Evolutionary conservation across 2,888 invertebrate genomes (phyloP).

Genomic region (Diloba caeruleocephala): DNA sequence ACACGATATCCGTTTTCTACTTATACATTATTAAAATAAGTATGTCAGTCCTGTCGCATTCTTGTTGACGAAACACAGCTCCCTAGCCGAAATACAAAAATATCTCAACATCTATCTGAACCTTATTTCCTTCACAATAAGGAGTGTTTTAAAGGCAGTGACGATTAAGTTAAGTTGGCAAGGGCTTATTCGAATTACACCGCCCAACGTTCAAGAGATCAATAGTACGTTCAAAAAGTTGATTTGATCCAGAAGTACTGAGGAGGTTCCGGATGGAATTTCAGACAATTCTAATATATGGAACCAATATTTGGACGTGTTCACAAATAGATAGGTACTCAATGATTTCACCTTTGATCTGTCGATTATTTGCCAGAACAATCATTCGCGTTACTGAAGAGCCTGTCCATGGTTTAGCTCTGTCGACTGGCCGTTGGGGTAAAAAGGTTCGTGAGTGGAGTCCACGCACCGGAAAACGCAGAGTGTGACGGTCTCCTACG

Average conservation of each 20-base stretch:
- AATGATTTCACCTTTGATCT: not conserved
- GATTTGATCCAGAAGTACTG: conserved; percentile 71
- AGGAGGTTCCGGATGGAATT: conserved; percentile 43
- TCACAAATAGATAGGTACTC: not conserved
- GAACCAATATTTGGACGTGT: conserved; percentile 22
- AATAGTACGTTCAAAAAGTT: conserved; percentile 78
- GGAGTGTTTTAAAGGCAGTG: conserved; percentile 27
- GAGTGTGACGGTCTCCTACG: too few species aligned
- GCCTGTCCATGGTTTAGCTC: too few species aligned
- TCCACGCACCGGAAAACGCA: too few species aligned
- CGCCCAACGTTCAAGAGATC: conserved; percentile 68
- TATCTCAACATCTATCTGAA: conserved; percentile 7
- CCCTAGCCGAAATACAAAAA: conserved; percentile 38
- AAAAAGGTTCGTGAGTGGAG: too few species aligned
- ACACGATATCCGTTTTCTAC: conserved; percentile 52
- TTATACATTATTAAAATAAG: conserved; percentile 70
- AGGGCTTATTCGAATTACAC: conserved; percentile 74
- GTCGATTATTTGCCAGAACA: too few species aligned
- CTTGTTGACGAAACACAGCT: conserved; percentile 67
- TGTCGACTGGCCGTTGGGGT: too few species aligned
- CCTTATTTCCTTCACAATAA: conserved; percentile 22
- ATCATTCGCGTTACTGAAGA: too few species aligned
- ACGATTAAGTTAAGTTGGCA: conserved; percentile 35
- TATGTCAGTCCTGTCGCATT: conserved; percentile 60
- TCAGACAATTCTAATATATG: conserved; percentile 37